Percentiles rank a stretch among this genome's conserved stretches.
Conservation (phyloP, 2,888 invertebrate species). For the Thera obeliscata region DNA sequence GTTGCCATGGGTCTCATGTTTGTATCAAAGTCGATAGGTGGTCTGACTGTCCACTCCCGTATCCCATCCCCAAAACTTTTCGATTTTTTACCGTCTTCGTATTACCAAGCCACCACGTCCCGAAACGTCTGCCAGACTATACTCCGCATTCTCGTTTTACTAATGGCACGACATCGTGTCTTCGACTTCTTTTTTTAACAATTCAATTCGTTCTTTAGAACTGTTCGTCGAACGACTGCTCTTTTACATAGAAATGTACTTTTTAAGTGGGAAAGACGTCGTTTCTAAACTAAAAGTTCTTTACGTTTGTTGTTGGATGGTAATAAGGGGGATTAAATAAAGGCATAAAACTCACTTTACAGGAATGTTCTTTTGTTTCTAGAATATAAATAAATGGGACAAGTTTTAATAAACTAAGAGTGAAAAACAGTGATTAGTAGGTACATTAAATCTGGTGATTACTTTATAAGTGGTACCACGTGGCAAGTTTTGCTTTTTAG, state of each 20-base stretch:
- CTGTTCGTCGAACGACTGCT: conserved; percentile 46
- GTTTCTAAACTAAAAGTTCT: conserved; percentile 32
- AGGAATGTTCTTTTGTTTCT: background rate
- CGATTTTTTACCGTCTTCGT: no score
- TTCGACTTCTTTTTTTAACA: conserved; percentile 51
- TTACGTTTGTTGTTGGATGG: conserved; percentile 33
- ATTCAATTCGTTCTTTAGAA: conserved; percentile 50
- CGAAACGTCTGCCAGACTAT: conserved; percentile 13
- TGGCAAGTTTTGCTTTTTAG: background rate
- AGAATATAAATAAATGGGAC: background rate
- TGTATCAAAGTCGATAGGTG: no score
- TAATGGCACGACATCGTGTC: conserved; percentile 55
- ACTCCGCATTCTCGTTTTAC: conserved; percentile 54
- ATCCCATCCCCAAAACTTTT: no score
- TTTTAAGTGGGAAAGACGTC: conserved; percentile 30
- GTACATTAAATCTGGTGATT: background rate
- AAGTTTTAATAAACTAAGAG: background rate
- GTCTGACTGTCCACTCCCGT: no score
- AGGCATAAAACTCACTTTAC: conserved; percentile 12
- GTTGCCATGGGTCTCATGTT: no score
- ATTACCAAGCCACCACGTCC: conserved; percentile 3
- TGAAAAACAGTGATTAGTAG: background rate
- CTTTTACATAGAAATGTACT: conserved; percentile 48
- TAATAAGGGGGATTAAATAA: conserved; percentile 31
- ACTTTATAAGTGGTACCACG: background rate